Evolutionary conservation across 2,113 vertebrate genomes (phyloP).

Genomic region (Apodemus sylvaticus): DNA sequence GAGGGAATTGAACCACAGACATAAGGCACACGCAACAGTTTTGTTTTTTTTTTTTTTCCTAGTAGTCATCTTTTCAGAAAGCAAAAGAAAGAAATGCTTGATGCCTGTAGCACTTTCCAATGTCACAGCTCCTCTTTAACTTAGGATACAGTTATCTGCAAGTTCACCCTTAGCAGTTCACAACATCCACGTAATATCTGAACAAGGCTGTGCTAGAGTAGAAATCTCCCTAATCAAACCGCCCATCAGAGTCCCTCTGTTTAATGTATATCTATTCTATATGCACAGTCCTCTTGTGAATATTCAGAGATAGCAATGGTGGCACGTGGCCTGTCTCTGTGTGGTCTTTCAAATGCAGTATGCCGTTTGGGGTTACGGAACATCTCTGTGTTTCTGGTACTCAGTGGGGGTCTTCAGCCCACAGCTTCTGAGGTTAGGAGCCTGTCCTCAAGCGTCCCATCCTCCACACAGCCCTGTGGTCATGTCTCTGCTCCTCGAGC

Average conservation of each 20-base stretch:
- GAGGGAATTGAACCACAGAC: neutral
- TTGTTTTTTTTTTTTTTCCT: neutral
- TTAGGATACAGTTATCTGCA: neutral
- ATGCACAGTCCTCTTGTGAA: neutral
- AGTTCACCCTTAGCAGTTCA: neutral
- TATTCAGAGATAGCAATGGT: neutral
- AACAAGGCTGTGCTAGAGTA: neutral
- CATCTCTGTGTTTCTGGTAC: neutral
- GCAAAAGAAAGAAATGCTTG: neutral
- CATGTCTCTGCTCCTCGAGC: neutral
- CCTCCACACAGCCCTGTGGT: neutral
- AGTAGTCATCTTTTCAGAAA: neutral
- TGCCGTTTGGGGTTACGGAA: too few relatives aligned
- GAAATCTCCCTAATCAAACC: neutral
- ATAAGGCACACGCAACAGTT: fast-evolving
- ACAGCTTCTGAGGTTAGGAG: fast-evolving
- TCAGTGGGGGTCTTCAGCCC: neutral
- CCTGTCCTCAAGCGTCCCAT: fast-evolving
- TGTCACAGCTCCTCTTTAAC: neutral
- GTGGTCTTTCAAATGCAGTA: neutral
- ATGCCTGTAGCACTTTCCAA: neutral
- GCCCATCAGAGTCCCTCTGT: too few relatives aligned
- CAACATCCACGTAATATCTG: neutral
- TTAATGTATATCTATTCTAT: neutral
- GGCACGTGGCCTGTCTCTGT: neutral